These are phyloP conservation scores for Tragulus kanchil DNA, from an alignment of 2,113 vertebrate genomes.

Conservation along the genomic window DNA sequence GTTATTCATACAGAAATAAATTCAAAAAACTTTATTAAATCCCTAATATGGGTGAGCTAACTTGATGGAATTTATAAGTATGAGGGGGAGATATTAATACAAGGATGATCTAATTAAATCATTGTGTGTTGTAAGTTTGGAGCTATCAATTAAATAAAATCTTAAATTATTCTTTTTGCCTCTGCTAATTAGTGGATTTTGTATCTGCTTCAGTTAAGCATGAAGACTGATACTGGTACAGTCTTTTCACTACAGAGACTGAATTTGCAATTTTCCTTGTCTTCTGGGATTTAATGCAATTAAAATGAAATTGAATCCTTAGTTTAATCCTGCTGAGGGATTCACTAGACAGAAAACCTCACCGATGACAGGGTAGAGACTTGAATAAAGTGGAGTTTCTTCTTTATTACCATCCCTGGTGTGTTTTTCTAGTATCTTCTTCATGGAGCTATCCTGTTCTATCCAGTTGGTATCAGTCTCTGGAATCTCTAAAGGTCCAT, in stretches of 20 bases:
- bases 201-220: constrained; percentile 83
- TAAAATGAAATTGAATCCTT: constrained; percentile 87
- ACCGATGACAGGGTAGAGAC: not conserved
- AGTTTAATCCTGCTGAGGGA: constrained; percentile 79
- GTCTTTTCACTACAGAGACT: constrained; percentile 75
- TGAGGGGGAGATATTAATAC: constrained; percentile 58
- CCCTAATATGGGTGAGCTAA: not conserved
- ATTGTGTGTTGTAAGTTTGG: constrained; percentile 82
- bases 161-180: constrained; percentile 83
- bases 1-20: not conserved
- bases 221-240: constrained; percentile 67
- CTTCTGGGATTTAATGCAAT: constrained; percentile 85
- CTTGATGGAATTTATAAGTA: constrained; percentile 45
- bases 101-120: constrained; percentile 81
- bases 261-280: constrained; percentile 76
- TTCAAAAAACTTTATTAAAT: constrained; percentile 54
- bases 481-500: not conserved
- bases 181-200: constrained; percentile 82
- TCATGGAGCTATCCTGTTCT: not conserved
- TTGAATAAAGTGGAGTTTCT: not conserved
- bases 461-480: not conserved
- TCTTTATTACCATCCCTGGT: not conserved
- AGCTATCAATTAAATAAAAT: constrained; percentile 85
- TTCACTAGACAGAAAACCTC: constrained; percentile 71
- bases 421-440: not conserved